phyloP scores from a whole-genome alignment of 1,140 invertebrate genomes.

The Temnothorax curvispinosus region DNA sequence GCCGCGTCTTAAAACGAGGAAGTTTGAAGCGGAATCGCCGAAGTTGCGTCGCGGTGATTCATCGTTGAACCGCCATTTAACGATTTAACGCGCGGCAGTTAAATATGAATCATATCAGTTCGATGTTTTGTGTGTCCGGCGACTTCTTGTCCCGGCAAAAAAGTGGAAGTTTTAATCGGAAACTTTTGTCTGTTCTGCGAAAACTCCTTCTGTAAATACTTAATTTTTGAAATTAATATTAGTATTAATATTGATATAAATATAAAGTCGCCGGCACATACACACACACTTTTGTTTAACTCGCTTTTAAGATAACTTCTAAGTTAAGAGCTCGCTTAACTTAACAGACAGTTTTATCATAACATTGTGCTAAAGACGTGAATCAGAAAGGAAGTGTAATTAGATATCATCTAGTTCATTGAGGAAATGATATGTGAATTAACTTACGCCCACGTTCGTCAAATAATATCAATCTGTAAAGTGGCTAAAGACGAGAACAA shows the following conservation, averaged over 20 bases:
- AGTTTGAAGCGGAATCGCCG: background rate
- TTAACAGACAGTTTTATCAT: background rate
- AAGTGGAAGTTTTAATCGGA: background rate
- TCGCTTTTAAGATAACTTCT: background rate
- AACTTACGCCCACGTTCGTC: background rate
- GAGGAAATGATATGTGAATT: slow-evolving; percentile 20
- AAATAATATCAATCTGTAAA: slow-evolving; percentile 30
- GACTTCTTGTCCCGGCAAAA: background rate
- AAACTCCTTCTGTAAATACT: background rate
- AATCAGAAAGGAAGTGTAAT: slow-evolving; percentile 49
- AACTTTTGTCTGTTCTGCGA: background rate
- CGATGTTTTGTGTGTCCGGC: background rate
- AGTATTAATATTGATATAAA: background rate
- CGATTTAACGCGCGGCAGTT: background rate
- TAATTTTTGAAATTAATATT: background rate
- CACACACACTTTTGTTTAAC: background rate
- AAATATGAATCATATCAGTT: slow-evolving; percentile 8
- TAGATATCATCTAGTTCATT: slow-evolving; percentile 22
- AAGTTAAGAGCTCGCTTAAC: too few species aligned
- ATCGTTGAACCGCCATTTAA: background rate
- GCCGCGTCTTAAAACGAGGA: background rate
- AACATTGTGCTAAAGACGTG: background rate
- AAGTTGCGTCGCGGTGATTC: slow-evolving; percentile 10
- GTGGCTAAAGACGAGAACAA: slow-evolving; percentile 2
- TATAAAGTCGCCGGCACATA: background rate